Conservation (phyloP, 2,888 invertebrate genomes). For the Biston stratarius region DNA sequence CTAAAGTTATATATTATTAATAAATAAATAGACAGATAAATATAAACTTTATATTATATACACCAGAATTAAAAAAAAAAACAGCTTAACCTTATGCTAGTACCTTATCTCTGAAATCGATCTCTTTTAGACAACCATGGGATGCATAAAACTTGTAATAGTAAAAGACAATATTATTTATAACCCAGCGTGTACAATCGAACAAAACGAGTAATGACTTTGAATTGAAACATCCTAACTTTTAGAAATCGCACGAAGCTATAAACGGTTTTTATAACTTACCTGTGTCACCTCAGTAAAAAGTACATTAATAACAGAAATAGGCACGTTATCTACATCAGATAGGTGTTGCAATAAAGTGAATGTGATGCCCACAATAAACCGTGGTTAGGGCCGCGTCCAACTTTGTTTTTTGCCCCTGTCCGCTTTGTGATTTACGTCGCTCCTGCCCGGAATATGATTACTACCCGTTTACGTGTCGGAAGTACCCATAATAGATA, state of each 20-base stretch:
- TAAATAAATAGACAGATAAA: too few species aligned
- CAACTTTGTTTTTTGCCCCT: slow-evolving; percentile 75
- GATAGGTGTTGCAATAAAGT: slow-evolving; percentile 67
- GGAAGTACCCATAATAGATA: slow-evolving; percentile 83
- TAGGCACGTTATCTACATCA: slow-evolving; percentile 59
- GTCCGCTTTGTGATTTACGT: slow-evolving; percentile 81
- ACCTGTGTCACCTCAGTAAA: slow-evolving; percentile 25
- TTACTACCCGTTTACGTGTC: slow-evolving; percentile 76
- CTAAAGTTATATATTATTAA: too few species aligned
- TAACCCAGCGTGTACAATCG: too few species aligned
- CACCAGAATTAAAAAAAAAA: too few species aligned
- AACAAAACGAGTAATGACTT: not conserved
- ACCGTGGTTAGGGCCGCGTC: slow-evolving; percentile 71
- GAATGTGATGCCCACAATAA: slow-evolving; percentile 73
- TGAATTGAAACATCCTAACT: not conserved
- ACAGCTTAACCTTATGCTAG: too few species aligned
- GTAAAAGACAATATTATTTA: too few species aligned
- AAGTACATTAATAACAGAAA: slow-evolving; percentile 49
- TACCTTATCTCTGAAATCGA: too few species aligned
- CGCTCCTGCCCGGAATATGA: slow-evolving; percentile 80
- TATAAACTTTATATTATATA: too few species aligned
- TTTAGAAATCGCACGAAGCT: not conserved
- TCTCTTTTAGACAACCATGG: too few species aligned
- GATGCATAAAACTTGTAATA: too few species aligned
- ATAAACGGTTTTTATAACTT: slow-evolving; percentile 2